These are phyloP conservation scores for Cerceris ruficornis DNA, from an alignment of 2,888 invertebrate species.

Conservation along the genomic window DNA sequence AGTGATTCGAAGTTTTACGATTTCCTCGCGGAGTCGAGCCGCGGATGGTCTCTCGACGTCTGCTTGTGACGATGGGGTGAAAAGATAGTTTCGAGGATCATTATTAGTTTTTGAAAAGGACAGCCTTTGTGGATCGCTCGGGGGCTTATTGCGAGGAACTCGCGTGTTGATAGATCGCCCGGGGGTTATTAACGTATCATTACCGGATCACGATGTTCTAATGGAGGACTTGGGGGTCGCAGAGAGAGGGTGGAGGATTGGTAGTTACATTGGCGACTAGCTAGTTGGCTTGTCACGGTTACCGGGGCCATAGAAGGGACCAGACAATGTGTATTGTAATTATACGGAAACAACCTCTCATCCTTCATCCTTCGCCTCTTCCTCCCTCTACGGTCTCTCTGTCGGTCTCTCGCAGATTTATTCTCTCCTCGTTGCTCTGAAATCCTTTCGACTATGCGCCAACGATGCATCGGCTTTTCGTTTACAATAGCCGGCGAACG, in stretches of 20 bases:
- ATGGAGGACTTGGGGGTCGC: constrained; percentile 32
- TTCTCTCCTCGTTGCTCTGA: constrained; percentile 2
- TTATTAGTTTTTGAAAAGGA: too few species aligned
- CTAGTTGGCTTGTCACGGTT: constrained; percentile 69
- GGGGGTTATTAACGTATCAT: constrained; percentile 76
- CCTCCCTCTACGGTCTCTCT: neutral
- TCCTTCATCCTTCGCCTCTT: constrained; percentile 43
- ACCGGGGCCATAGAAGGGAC: constrained; percentile 62
- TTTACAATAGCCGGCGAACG: constrained; percentile 42
- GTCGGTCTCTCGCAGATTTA: constrained; percentile 5
- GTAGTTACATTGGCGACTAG: constrained; percentile 44
- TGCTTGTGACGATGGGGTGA: neutral
- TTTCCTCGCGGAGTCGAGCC: neutral
- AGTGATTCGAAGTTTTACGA: constrained; percentile 10
- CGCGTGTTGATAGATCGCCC: constrained; percentile 71
- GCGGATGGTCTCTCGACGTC: neutral
- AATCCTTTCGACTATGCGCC: constrained; percentile 41
- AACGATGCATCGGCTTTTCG: constrained; percentile 37
- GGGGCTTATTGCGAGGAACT: constrained; percentile 22
- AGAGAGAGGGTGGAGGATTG: constrained; percentile 37
- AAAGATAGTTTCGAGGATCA: neutral
- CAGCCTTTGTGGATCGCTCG: neutral
- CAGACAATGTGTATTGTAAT: constrained; percentile 74
- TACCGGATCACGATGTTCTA: constrained; percentile 65
- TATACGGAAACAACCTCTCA: constrained; percentile 64